Evolutionary conservation across 2,888 invertebrate genomes (phyloP).

Genomic region (Brenthis hecate): DNA sequence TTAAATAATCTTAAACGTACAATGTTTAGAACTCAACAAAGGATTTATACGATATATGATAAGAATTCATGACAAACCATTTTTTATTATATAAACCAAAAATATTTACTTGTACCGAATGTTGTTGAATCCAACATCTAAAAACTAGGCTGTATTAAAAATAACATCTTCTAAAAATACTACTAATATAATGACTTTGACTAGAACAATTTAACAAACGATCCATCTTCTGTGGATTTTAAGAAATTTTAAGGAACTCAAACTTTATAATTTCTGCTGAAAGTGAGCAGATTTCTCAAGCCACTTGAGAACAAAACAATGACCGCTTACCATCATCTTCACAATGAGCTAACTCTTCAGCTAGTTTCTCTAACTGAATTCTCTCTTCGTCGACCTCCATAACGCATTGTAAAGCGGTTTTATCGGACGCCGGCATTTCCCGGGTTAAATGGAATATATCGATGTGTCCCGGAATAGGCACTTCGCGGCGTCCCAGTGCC

Average conservation of each 20-base stretch:
- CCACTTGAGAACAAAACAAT: not conserved
- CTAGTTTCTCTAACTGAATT: slow-evolving; percentile 93
- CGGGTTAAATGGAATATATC: slow-evolving; percentile 98
- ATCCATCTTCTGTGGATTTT: too few relatives aligned
- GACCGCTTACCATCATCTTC: slow-evolving; percentile 89
- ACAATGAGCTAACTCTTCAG: slow-evolving; percentile 93
- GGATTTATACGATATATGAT: too few relatives aligned
- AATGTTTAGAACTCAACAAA: too few relatives aligned
- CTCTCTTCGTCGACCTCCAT: slow-evolving; percentile 99
- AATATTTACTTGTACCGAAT: too few relatives aligned
- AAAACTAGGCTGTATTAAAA: too few relatives aligned
- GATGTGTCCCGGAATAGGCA: slow-evolving; percentile 97
- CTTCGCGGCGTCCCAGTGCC: slow-evolving; percentile 95
- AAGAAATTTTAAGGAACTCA: too few relatives aligned
- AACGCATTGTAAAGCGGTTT: slow-evolving; percentile 96
- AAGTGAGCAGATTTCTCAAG: not conserved
- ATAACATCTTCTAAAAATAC: not conserved
- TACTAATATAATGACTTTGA: not conserved
- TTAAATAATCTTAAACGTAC: too few relatives aligned
- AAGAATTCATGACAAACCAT: too few relatives aligned
- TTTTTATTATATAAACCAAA: too few relatives aligned
- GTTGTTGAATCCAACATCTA: too few relatives aligned
- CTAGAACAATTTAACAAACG: too few relatives aligned
- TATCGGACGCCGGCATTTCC: slow-evolving; percentile 99
- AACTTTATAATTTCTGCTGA: too few relatives aligned